Base-by-base conservation (phyloP, 2,888 invertebrate genomes). In the Perizoma flavofasciatum region DNA sequence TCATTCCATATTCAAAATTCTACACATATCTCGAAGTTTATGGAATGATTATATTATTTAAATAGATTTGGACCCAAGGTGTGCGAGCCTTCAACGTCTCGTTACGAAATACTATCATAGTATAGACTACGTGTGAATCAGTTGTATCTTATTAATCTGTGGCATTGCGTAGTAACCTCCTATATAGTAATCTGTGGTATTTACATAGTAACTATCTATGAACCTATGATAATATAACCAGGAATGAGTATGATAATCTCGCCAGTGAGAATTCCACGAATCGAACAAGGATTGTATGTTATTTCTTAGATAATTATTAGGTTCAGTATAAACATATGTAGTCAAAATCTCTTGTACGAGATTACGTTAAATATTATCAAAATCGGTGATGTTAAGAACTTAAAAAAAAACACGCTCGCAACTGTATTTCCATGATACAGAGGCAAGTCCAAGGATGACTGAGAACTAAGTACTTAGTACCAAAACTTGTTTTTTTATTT, bases 221-320 rank as follows among this genome's bases (percentile, higher is more conserved):
- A 51, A 53, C 34, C 39, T 47, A 40, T 34, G 39, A n/a, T 9
- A 6, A n/a, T 33, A 8, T 9, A 46, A 46, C 33, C 33, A 46
- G 32, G 7, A 22, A 43, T 39, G 32, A n/a, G 35, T 35, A 5
- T 5, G 35, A 53, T 48, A 45, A 45, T 48, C 6, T 53, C 52
- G 43, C 10, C 32, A 49, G 22, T 37, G 54, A 44, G 9, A 59
- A 48, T 62, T 58, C 58, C 49, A 11, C 41, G 62, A 62, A 50
- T 35, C 32, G 75, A 74, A 69, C 62, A 69, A 59, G 49, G 62
- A 55, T 53, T 22, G 22, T 10, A 53, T 57, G 59, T n/a, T 62
- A 58, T 48, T 55, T 58, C 54, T 58, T 51, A 55, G 54, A 54
- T 61, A 54, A 58, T 62, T 8, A 54, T 10, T 54, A 5, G 43